Base-by-base conservation (phyloP, 2,113 vertebrate genomes). In the Etheostoma cragini region DNA sequence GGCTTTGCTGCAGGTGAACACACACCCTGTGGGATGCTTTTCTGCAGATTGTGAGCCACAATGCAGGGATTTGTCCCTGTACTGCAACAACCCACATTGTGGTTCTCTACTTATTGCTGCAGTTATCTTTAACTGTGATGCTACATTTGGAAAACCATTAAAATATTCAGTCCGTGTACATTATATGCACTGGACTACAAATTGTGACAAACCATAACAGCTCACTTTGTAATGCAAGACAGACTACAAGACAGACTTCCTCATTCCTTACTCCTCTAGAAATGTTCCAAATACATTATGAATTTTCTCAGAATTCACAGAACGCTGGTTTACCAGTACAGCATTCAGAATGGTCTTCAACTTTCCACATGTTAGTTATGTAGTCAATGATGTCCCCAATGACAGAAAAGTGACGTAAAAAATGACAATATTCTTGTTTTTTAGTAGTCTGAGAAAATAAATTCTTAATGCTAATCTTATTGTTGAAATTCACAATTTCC, bases 1-100 rank as follows among this genome's bases (percentile, higher is more conserved):
- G 78, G 58, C 76, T 83, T 88, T 83, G 85, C 88, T 91, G 91
- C 89, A 87, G 91, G 81, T 92, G 78, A 89, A 82, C 15, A 42
- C 33, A 47, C 35, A 87, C 87, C 73, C 82, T 76, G 86, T 87
- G 81, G 81, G 83, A 90, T 63, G 46, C 65, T 85, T 87, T 84
- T 77, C 71, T 90, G 81, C 87, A 84, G 77, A 85, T 81, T 83
- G 82, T 73, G 83, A 87, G 83, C 76, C 54, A 76, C 61, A 33
- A 64, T 56, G 42, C 77, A 62, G 67, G 30, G 45, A 69, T 63
- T 62, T 88, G 75, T 75, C 24, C 56, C 60, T 24, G 30, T 63
- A 60, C 56, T 83, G 65, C 74, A 90, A 68, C 61, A 82, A 80
- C 70, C 61, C 62, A 71, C 47, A 78, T 30, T 62, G 8, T 38